These are phyloP conservation scores for Leptinotarsa lineolata DNA, from an alignment of 1,140 invertebrate genomes.

Conservation along the genomic window DNA sequence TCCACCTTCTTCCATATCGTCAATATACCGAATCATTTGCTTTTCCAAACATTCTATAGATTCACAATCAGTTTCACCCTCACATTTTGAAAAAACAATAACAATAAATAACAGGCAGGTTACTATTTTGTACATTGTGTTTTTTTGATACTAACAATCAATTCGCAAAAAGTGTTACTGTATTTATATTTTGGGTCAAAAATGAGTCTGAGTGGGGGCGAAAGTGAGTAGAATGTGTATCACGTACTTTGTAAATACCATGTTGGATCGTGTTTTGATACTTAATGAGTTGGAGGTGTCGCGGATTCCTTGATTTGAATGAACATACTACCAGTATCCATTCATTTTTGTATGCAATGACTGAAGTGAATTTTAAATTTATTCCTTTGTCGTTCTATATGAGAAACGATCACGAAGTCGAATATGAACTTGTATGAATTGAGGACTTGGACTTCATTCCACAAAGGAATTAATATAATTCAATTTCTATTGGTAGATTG, in stretches of 20 bases:
- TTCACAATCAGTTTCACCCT: slow-evolving; percentile 33
- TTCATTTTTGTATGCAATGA: not conserved
- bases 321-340: not conserved
- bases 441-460: too few species aligned
- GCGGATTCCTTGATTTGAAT: not conserved
- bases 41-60: slow-evolving; percentile 52
- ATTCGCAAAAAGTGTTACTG: not conserved
- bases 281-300: slow-evolving; percentile 1
- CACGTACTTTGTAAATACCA: slow-evolving; percentile 16
- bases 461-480: too few species aligned
- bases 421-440: too few species aligned
- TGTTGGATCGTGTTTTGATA: slow-evolving; percentile 14
- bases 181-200: slow-evolving; percentile 18
- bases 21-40: slow-evolving; percentile 56
- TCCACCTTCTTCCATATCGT: slow-evolving; percentile 54
- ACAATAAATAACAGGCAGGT: slow-evolving; percentile 9
- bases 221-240: slow-evolving; percentile 14
- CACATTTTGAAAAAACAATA: slow-evolving; percentile 28
- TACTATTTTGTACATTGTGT: slow-evolving; percentile 11
- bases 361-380: not conserved
- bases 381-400: too few species aligned
- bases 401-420: too few species aligned
- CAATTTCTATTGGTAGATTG: too few species aligned
- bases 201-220: not conserved
- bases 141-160: not conserved